Percentiles rank a stretch among this genome's conserved stretches.
phyloP scores from a whole-genome alignment of 2,888 invertebrate genomes.

The Epinotia ramella region DNA sequence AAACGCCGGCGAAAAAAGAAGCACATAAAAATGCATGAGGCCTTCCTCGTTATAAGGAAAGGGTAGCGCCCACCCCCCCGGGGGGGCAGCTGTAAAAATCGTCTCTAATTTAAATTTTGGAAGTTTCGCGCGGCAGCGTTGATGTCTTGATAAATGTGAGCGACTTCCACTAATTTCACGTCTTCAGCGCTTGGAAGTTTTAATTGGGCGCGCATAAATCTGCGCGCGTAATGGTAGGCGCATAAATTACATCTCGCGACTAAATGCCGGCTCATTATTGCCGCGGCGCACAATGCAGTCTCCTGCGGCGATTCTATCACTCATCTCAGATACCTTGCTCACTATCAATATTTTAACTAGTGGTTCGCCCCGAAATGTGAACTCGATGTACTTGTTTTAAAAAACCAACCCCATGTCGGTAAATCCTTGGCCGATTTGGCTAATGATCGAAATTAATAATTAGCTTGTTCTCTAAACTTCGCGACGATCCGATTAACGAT shows the following conservation, averaged over 20 bases:
- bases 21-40: slow-evolving; percentile 87
- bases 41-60: slow-evolving; percentile 86
- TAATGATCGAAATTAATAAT: too few relatives aligned
- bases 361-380: too few relatives aligned
- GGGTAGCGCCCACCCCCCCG: slow-evolving; percentile 79
- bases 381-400: too few relatives aligned
- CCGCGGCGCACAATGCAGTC: slow-evolving; percentile 57
- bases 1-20: slow-evolving; percentile 86
- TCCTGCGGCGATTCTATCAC: not conserved
- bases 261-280: slow-evolving; percentile 70
- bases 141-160: slow-evolving; percentile 85
- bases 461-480: too few relatives aligned
- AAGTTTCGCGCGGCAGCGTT: slow-evolving; percentile 83
- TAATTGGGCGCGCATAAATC: slow-evolving; percentile 84
- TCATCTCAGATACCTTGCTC: not conserved
- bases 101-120: slow-evolving; percentile 86
- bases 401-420: too few relatives aligned
- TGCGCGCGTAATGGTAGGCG: slow-evolving; percentile 72
- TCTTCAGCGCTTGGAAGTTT: slow-evolving; percentile 81
- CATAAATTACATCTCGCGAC: slow-evolving; percentile 80
- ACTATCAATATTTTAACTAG: too few relatives aligned
- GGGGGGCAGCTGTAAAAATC: slow-evolving; percentile 85
- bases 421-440: too few relatives aligned
- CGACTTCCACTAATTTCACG: slow-evolving; percentile 83
- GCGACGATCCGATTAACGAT: too few relatives aligned